Evolutionary conservation across 2,797 vertebrate species (phyloP).

Genomic region (Nothura maculosa): DNA sequence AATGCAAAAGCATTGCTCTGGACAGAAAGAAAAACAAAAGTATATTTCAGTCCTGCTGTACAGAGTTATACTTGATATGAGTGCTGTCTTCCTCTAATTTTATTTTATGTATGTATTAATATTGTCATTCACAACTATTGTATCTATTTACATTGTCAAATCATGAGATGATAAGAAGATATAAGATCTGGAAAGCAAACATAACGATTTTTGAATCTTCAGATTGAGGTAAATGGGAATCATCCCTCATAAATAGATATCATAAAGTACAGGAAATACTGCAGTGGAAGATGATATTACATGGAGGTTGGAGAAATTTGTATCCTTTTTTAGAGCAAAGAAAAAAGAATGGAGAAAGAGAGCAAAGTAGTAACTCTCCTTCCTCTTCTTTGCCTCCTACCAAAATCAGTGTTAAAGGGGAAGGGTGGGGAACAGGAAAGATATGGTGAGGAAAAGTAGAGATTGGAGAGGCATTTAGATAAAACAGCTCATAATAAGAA

Average conservation of each 20-base stretch:
- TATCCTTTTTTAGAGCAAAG: not conserved
- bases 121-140: not conserved
- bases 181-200: not conserved
- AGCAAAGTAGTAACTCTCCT: not conserved
- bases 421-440: not conserved
- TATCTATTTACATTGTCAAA: not conserved
- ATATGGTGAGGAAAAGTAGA: not conserved
- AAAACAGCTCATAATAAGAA: not conserved
- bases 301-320: not conserved
- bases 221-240: not conserved
- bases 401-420: not conserved
- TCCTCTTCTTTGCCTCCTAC: not conserved
- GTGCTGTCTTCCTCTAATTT: not conserved
- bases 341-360: not conserved
- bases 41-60: not conserved
- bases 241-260: not conserved
- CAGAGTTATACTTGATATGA: not conserved
- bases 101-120: not conserved
- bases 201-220: not conserved
- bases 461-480: not conserved
- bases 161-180: not conserved
- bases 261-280: not conserved
- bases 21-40: not conserved
- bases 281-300: not conserved
- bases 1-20: not conserved